These are phyloP conservation scores for Polypedilum pembai DNA, from an alignment of 1,140 invertebrate genomes.

Conservation along the genomic window DNA sequence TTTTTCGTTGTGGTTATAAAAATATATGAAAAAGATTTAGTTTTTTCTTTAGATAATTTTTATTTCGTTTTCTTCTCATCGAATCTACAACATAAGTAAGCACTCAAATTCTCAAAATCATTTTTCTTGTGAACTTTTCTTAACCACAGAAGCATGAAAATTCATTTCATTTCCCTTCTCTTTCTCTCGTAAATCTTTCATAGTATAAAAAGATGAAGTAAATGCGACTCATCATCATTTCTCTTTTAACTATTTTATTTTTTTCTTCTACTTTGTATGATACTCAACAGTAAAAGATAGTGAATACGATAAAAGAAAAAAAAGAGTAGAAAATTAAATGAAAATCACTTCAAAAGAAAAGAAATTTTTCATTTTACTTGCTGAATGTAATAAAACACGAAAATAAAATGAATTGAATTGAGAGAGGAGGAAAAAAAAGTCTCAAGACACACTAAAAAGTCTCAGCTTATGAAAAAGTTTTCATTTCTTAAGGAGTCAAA, in stretches of 20 bases:
- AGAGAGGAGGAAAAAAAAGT: no score
- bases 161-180: background rate
- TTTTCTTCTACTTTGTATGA: no score
- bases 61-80: no score
- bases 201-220: background rate
- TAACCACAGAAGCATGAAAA: background rate
- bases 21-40: no score
- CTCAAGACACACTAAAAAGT: background rate
- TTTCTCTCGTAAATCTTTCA: background rate
- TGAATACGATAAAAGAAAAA: background rate
- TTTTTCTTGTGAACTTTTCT: background rate
- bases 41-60: no score
- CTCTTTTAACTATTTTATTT: conserved; percentile 10
- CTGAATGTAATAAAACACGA: conserved; percentile 13
- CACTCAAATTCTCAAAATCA: no score
- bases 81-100: no score
- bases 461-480: background rate
- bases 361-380: conserved; percentile 7
- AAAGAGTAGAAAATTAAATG: background rate
- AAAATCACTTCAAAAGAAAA: conserved; percentile 10
- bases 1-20: no score
- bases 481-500: background rate
- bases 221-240: background rate
- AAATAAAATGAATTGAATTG: background rate
- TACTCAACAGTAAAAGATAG: background rate